Evolutionary conservation across 2,888 invertebrate genomes (phyloP), one percentile per base, ranked within the genome.

Genomic region (Synanthedon vespiformis): DNA sequence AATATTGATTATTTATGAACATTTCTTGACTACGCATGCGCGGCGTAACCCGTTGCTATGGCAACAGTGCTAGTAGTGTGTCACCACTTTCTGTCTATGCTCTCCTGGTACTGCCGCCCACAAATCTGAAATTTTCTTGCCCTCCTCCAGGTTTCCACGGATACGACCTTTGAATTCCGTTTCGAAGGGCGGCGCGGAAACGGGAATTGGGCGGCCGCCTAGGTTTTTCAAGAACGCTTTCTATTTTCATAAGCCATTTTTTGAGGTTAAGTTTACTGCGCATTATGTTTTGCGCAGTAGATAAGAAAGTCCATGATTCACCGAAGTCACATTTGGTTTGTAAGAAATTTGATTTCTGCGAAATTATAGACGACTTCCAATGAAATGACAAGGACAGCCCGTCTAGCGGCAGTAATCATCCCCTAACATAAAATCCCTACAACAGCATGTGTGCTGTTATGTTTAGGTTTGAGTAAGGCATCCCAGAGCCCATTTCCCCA

Each of bases 91-190:
- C 11, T 14, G 5, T 12, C 50, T 55, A 51, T 55, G 53, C 18
- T 41, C 22, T 44, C 55, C 53, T 55, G 14, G 51, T 55, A 55
- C 41, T 14, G 40, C 55, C 55, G 55, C 55, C 51, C 55, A 52
- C 52, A 54, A 50, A 11, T 50, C 49, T 44, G 52, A 52, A 54
- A 54, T 22, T 54, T 54, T 54, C 49, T 51, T 54, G 54, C 54
- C 54, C 54, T 51, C 54, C 49, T 74, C 71, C 77, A 73, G 72
- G 70, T 57, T 72, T 85, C 73, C 68, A 72, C 76, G 77, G 80
- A 76, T 68, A 64, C 69, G 61, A 74, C 77, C 77, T 80, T 72
- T 62, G 50, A 64, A 66, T 78, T 80, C 78, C 79, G 74, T 56
- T 62, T 54, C 70, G 61, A 77, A 83, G 85, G 86, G 82, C 83